A percentile compares a stretch with the other conserved stretches of the same genome.
phyloP scores from a whole-genome alignment of 2,113 vertebrate species.

The Otocyon megalotis region DNA sequence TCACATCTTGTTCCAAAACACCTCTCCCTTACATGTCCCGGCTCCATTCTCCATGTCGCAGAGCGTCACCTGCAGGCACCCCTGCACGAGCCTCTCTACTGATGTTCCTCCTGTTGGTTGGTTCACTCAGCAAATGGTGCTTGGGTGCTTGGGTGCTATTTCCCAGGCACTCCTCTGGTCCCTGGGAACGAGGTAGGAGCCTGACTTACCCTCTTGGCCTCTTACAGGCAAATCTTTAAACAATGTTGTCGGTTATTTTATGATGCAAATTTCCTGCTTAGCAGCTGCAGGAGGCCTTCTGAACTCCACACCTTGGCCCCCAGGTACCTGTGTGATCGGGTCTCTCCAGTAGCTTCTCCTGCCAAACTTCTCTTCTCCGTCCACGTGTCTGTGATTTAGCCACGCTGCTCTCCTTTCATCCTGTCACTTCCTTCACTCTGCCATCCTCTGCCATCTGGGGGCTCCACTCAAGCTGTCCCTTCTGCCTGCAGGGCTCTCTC shows the following conservation, averaged over 20 bases:
- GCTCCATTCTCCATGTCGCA: no score
- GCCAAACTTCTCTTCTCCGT: neutral
- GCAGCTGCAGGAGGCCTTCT: fast-evolving
- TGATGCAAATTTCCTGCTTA: neutral
- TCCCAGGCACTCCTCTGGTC: neutral
- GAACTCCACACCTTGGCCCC: neutral
- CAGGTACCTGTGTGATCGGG: neutral
- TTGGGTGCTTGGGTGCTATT: neutral
- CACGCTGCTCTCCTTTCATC: neutral
- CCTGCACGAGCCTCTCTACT: neutral
- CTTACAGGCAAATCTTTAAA: neutral
- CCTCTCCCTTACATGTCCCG: neutral
- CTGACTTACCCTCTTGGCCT: neutral
- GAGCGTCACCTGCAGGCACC: neutral
- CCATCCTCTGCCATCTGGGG: no score
- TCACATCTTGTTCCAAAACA: neutral
- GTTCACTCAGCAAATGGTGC: neutral
- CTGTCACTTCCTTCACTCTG: neutral
- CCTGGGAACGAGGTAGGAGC: neutral
- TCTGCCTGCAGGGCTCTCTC: neutral
- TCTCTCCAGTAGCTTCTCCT: neutral
- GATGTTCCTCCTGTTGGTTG: neutral
- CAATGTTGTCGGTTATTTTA: neutral
- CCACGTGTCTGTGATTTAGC: neutral
- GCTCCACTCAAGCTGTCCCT: neutral